phyloP scores from a whole-genome alignment of 2,797 vertebrate genomes.

The Sandelia bainsii region DNA sequence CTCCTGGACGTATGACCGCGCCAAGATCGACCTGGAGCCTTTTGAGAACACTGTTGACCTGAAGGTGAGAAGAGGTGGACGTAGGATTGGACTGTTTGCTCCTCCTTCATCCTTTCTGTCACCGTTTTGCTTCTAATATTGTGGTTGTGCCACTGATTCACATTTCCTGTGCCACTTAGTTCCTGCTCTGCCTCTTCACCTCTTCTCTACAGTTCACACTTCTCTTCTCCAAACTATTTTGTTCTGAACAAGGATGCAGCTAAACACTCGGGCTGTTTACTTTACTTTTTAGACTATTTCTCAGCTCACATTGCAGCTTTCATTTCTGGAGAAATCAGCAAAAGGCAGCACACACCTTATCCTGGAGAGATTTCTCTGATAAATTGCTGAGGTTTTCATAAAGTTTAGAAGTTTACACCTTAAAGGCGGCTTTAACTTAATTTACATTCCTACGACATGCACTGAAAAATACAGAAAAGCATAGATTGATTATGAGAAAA shows the following conservation, averaged over 20 bases:
- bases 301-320: constrained; percentile 1
- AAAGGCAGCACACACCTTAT: neutral
- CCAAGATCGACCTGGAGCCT: constrained; percentile 92
- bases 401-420: too few relatives aligned
- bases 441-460: too few relatives aligned
- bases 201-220: constrained; percentile 24
- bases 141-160: neutral
- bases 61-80: constrained; percentile 63
- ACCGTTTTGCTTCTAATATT: neutral
- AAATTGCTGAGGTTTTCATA: neutral
- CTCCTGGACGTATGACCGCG: constrained; percentile 94
- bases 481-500: too few relatives aligned
- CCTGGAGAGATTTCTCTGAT: neutral
- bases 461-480: too few relatives aligned
- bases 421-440: too few relatives aligned
- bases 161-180: neutral
- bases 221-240: neutral
- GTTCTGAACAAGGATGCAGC: constrained; percentile 11
- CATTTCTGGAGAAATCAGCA: neutral
- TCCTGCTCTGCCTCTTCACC: constrained; percentile 10
- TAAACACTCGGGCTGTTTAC: neutral
- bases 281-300: constrained; percentile 9
- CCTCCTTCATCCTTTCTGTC: neutral
- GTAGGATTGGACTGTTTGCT: neutral
- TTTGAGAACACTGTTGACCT: constrained; percentile 89